These are phyloP conservation scores for Trigoniulus corallinus DNA, from an alignment of 1,140 invertebrate species.

Conservation along the genomic window DNA sequence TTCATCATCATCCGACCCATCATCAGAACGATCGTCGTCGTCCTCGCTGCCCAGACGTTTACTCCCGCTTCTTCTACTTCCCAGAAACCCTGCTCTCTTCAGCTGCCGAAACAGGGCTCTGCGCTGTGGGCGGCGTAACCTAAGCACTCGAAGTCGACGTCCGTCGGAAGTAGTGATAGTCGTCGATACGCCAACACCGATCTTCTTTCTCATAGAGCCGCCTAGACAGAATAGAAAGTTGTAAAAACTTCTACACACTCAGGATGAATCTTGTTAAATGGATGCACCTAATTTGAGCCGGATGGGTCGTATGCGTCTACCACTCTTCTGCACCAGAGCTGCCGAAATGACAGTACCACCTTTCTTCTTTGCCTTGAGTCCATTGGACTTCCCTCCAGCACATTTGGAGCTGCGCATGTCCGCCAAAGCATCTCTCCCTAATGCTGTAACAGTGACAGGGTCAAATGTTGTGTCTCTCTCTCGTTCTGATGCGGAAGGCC, in stretches of 20 bases:
- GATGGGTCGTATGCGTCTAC: neutral
- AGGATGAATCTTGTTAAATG: neutral
- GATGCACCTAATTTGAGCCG: neutral
- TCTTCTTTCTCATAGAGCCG: neutral
- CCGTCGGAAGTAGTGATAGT: neutral
- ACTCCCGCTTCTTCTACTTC: slow-evolving; percentile 7
- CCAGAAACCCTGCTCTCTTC: neutral
- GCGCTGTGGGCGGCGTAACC: neutral
- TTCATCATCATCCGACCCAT: neutral
- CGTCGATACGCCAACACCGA: neutral
- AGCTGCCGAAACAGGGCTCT: neutral
- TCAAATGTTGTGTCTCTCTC: slow-evolving; percentile 6
- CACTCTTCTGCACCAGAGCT: neutral
- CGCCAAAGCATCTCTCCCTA: no score
- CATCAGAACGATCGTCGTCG: neutral
- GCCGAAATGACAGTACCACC: no score
- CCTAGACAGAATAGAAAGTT: neutral
- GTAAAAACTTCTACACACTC: neutral
- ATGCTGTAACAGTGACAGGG: slow-evolving; percentile 1
- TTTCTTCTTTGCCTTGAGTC: no score
- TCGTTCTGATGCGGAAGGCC: slow-evolving; percentile 9
- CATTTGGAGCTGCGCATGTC: no score
- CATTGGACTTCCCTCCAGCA: no score
- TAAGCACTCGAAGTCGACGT: neutral
- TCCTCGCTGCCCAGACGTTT: slow-evolving; percentile 7